Conservation (phyloP, 2,888 invertebrate genomes). For the Polia nebulosa region DNA sequence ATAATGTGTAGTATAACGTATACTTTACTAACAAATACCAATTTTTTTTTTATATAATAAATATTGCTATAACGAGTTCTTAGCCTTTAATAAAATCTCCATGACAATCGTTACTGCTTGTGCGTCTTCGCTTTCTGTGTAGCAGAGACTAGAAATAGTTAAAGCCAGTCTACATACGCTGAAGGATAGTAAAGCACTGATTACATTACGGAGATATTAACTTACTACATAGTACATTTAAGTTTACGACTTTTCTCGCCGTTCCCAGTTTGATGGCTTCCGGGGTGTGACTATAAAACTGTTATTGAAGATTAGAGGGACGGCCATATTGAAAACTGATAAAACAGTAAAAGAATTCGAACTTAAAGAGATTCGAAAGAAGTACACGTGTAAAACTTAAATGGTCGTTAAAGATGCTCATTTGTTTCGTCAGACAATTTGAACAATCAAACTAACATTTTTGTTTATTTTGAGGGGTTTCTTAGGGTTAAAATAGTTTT, state of each 20-base stretch:
- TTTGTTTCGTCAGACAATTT: too few species aligned
- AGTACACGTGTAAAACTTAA: too few species aligned
- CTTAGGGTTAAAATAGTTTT: not conserved
- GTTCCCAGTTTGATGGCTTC: slow-evolving; percentile 28
- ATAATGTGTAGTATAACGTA: too few species aligned
- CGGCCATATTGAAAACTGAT: not conserved
- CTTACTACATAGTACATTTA: slow-evolving; percentile 49
- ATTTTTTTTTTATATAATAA: too few species aligned
- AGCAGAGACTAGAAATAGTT: not conserved
- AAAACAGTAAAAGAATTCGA: not conserved
- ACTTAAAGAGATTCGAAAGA: not conserved
- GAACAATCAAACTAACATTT: too few species aligned
- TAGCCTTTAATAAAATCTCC: too few species aligned
- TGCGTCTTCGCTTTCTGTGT: not conserved
- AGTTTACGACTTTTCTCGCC: slow-evolving; percentile 27
- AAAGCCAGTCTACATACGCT: not conserved
- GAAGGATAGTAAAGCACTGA: slow-evolving; percentile 28
- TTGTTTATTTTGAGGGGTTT: not conserved
- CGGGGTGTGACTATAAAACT: slow-evolving; percentile 16
- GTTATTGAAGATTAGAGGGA: slow-evolving; percentile 17
- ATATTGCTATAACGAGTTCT: too few species aligned
- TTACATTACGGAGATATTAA: slow-evolving; percentile 51
- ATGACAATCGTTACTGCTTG: not conserved
- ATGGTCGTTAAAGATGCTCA: not conserved
- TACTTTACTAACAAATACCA: too few species aligned